Percentiles rank a stretch among this genome's conserved stretches.
phyloP scores from a whole-genome alignment of 2,888 invertebrate species.

The Adelognathus sp. region DNA sequence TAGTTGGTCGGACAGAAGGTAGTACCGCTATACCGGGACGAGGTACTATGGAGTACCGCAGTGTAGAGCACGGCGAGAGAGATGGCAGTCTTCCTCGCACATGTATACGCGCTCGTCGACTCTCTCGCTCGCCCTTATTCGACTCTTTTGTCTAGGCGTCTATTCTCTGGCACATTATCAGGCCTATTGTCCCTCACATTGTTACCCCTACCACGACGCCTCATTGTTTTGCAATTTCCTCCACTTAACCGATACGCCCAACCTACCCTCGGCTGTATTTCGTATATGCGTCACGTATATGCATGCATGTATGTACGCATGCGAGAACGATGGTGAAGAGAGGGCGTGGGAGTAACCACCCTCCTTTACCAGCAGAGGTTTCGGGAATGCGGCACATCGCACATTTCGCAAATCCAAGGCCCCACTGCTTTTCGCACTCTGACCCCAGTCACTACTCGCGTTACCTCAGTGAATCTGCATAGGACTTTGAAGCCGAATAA shows the following conservation, averaged over 20 bases:
- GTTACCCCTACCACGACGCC: constrained; percentile 76
- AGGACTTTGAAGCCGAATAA: no score
- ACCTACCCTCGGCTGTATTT: constrained; percentile 55
- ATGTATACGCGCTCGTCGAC: constrained; percentile 10
- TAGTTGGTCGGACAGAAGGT: constrained; percentile 41
- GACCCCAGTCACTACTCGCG: no score
- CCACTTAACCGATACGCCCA: constrained; percentile 80
- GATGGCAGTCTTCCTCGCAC: constrained; percentile 11
- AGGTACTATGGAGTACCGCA: neutral
- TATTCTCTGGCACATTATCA: constrained; percentile 81
- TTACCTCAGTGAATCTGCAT: no score
- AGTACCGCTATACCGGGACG: neutral
- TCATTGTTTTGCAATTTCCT: constrained; percentile 81
- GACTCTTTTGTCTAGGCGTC: constrained; percentile 81
- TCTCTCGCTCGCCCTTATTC: constrained; percentile 71
- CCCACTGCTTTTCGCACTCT: no score
- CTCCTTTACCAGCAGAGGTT: no score
- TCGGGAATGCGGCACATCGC: no score
- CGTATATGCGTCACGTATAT: neutral
- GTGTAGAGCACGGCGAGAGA: neutral
- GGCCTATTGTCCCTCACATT: constrained; percentile 81
- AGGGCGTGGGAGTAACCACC: neutral
- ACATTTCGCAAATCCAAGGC: no score
- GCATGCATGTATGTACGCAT: neutral
- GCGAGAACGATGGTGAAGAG: neutral